A percentile compares a stretch with the other conserved stretches of the same genome.
Conservation (phyloP, 2,113 vertebrate genomes). For the Notothenia coriiceps region DNA sequence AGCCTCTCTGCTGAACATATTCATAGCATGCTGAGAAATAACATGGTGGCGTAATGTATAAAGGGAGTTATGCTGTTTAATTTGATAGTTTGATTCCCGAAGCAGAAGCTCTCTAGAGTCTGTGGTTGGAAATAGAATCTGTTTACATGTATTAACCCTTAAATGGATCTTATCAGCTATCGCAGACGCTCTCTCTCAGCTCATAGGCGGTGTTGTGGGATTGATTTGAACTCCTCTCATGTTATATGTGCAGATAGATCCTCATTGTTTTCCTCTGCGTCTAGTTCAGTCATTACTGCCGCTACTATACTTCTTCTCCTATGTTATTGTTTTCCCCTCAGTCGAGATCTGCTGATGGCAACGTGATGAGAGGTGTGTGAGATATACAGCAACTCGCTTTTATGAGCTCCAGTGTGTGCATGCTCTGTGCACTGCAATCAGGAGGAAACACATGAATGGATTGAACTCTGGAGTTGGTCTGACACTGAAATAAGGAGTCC, state of each 20-base stretch:
- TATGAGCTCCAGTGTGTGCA: constrained; percentile 38
- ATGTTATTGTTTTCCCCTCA: constrained; percentile 27
- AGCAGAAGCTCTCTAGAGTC: constrained; percentile 46
- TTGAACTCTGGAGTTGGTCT: constrained; percentile 30
- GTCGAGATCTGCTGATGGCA: constrained; percentile 43
- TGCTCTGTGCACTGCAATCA: constrained; percentile 49
- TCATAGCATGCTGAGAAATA: constrained; percentile 47
- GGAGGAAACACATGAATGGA: constrained; percentile 53
- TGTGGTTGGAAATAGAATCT: constrained; percentile 38
- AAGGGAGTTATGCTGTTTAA: constrained; percentile 39
- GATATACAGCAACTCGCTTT: constrained; percentile 35
- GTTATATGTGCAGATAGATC: constrained; percentile 7
- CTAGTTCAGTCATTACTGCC: constrained; percentile 42
- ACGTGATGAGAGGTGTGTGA: constrained; percentile 38
- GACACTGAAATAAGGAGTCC: constrained; percentile 49
- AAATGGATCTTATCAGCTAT: constrained; percentile 19
- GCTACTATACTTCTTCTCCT: constrained; percentile 23
- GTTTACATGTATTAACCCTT: constrained; percentile 47
- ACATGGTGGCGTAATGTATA: constrained; percentile 13
- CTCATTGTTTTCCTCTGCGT: constrained; percentile 4
- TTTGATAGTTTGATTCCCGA: constrained; percentile 44
- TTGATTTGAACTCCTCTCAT: neutral
- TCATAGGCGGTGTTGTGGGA: constrained; percentile 5
- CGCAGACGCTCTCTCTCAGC: neutral
- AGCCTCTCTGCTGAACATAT: constrained; percentile 43